Evolutionary conservation across 2,113 vertebrate genomes (phyloP).

Genomic region (Ptychochromis oligacanthus): DNA sequence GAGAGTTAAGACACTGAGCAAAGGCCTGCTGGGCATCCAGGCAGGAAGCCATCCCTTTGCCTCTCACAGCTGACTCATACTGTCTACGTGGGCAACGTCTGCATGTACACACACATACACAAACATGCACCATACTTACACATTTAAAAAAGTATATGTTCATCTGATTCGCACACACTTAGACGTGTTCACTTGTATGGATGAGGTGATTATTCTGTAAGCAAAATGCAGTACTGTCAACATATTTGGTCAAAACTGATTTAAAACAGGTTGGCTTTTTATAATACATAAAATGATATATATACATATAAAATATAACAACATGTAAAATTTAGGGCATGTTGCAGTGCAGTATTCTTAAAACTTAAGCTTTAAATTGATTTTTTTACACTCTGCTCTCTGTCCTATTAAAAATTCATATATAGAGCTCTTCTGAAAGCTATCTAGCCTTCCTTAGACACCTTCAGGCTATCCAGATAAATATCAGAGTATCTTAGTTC

Average conservation of each 20-base stretch:
- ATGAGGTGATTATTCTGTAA: neutral
- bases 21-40: constrained; percentile 47
- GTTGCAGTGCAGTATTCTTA: neutral
- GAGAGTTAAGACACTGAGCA: constrained; percentile 62
- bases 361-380: neutral
- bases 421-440: neutral
- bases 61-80: constrained; percentile 61
- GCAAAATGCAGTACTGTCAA: neutral
- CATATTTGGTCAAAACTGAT: neutral
- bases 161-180: neutral
- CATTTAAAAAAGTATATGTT: neutral
- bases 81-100: constrained; percentile 42
- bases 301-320: too few species aligned
- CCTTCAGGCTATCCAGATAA: neutral
- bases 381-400: neutral
- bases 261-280: neutral
- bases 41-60: constrained; percentile 56
- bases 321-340: neutral
- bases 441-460: neutral
- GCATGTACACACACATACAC: constrained; percentile 13
- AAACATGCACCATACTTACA: neutral
- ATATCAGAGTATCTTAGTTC: neutral
- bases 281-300: neutral
- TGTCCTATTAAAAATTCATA: neutral
- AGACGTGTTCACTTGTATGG: neutral